Evolutionary conservation across 2,113 vertebrate genomes (phyloP).

Genomic region (Cavia aperea): DNA sequence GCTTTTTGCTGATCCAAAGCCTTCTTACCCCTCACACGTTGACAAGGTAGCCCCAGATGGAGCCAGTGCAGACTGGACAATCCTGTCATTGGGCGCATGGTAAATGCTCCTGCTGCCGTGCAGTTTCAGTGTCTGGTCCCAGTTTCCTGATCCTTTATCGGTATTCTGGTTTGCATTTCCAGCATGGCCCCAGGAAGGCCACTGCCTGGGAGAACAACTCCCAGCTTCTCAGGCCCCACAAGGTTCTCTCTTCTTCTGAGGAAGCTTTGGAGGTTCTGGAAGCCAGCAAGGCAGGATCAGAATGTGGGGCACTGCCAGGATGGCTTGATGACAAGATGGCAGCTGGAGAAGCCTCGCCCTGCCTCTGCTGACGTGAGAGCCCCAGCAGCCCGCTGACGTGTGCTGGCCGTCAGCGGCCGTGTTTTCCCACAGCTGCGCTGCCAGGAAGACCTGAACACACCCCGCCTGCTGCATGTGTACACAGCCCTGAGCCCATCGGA

Average conservation of each 20-base stretch:
- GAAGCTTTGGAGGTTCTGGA: neutral
- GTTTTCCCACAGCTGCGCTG: constrained; percentile 34
- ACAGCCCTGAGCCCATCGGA: neutral
- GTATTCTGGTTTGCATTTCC: neutral
- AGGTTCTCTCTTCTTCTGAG: neutral
- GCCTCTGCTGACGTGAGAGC: constrained; percentile 6
- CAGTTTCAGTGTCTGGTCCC: neutral
- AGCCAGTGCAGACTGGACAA: neutral
- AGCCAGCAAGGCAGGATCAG: neutral
- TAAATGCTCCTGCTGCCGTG: rapidly evolving
- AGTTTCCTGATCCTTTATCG: rapidly evolving
- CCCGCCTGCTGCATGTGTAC: neutral
- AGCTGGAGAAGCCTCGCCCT: neutral
- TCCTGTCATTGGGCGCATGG: neutral
- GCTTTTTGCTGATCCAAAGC: neutral
- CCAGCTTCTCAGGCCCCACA: neutral
- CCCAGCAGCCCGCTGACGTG: constrained; percentile 8
- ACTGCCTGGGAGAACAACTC: neutral
- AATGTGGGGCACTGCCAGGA: neutral
- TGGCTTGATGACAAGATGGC: neutral
- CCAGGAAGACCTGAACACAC: constrained; percentile 48
- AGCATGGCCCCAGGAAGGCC: rapidly evolving
- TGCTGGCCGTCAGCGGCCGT: neutral
- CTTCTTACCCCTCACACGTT: too few species aligned
- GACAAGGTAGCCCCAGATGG: neutral